phyloP scores from a whole-genome alignment of 2,797 vertebrate genomes.

The Hydrolagus colliei region DNA sequence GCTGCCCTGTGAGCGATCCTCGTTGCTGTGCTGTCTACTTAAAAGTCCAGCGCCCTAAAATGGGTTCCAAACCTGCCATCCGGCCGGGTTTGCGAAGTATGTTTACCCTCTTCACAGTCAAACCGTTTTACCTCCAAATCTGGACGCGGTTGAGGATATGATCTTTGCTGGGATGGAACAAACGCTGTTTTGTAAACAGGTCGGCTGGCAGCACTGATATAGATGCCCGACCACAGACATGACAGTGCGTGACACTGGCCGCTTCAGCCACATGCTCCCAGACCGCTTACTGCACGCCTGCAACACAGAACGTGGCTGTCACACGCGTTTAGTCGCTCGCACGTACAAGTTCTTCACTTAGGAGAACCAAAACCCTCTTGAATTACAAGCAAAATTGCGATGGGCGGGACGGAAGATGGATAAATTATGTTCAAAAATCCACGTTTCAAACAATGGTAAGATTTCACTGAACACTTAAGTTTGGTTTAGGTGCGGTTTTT shows the following conservation, averaged over 20 bases:
- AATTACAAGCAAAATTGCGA: conserved; percentile 6
- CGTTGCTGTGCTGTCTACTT: not conserved
- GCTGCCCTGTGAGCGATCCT: not conserved
- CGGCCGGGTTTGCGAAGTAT: conserved; percentile 2
- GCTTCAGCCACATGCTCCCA: not conserved
- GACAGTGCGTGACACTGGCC: not conserved
- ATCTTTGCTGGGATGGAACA: not conserved
- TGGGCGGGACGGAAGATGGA: not conserved
- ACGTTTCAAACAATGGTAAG: not conserved
- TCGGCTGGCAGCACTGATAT: not conserved
- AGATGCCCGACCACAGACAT: not conserved
- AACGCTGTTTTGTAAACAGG: conserved; percentile 13
- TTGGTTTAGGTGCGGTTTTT: not conserved
- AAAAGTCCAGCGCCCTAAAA: not conserved
- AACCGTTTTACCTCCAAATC: conserved; percentile 3
- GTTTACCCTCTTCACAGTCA: not conserved
- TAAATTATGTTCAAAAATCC: conserved; percentile 4
- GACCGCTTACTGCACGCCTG: not conserved
- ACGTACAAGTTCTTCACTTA: conserved; percentile 15
- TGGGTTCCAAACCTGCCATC: not conserved
- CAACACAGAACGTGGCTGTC: conserved; percentile 2
- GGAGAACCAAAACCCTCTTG: not conserved
- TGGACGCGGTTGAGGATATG: not conserved
- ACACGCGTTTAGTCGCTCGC: not conserved
- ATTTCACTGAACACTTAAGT: not conserved